Evolutionary conservation across 2,888 invertebrate species (phyloP), one percentile per base, ranked within the genome.

Genomic region (Pseudococcus jackbeardsleyi): DNA sequence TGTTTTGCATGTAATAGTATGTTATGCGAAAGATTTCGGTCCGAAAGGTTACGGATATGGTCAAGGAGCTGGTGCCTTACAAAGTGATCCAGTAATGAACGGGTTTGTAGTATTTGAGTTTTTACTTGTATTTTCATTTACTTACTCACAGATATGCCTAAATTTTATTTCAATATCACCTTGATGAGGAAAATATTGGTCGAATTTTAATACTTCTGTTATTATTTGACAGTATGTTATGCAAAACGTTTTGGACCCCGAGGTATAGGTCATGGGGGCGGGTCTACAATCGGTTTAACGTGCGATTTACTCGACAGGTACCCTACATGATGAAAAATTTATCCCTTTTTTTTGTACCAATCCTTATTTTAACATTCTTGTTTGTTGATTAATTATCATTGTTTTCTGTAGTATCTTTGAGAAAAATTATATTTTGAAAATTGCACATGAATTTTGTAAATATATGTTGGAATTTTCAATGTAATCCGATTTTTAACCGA

Each of bases 21-120:
- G 99, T 94, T 98, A 99, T 94, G 97, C 95, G 92, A 97, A 98
- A 94, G 96, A 95, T 94, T 98, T 97, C 93, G 99, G 99, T 91
- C 98, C 98, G 91, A 98, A 97, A 93, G 97, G 97, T 92, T 98
- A 98, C 93, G 98, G 98, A 91, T 98, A 97, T 93, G 99, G 99
- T 91, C 97, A 97, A 93, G 99, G 99, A 91, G 97, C 96, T 92
- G 97, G 97, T 92, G 96, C 96, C 91, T 94, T 97, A 91, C 97
- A 97, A 93, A 96, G 96, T 93, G 97, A 97, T 93, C 94, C 91
- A 93, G 64, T 77, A 42, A 94, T 95, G 92, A 95, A 95, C 93
- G 96, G 96, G 96, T 95, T 94, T 54, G 22, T 50, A 64, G 8
- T 5, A 42, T 26, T 82, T 6, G 9, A 46, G 87, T 68, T 33